Conservation (phyloP, 92 coral and sea anemone species). For the Micromussa lordhowensis region DNA sequence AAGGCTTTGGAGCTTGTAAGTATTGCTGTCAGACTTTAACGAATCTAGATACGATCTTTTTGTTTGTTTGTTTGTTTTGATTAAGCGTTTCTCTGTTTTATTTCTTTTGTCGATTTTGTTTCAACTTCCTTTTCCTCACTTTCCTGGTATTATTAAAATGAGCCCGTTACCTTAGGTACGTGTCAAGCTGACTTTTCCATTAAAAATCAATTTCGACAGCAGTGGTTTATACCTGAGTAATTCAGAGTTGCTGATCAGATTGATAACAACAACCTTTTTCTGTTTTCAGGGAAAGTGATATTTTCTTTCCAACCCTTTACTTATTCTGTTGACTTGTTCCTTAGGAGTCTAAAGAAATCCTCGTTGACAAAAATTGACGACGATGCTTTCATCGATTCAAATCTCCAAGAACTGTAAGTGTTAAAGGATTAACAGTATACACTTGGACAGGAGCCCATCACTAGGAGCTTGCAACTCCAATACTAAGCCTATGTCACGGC, state of each 20-base stretch:
- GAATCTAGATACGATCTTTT: background rate
- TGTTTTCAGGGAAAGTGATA: no score
- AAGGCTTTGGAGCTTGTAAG: slow-evolving; percentile 27
- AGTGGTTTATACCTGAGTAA: background rate
- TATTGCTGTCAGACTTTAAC: background rate
- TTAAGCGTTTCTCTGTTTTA: background rate
- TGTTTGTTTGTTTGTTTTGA: background rate
- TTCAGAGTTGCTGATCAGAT: no score
- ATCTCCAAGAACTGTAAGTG: slow-evolving; percentile 69
- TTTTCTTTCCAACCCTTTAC: background rate
- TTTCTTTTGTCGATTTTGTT: background rate
- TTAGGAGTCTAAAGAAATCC: slow-evolving; percentile 57
- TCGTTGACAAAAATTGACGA: slow-evolving; percentile 62
- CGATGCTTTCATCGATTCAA: slow-evolving; percentile 62
- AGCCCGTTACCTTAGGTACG: background rate
- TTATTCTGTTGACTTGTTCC: background rate
- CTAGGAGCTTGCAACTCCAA: no score
- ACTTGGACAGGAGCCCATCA: no score
- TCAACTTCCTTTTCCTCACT: background rate
- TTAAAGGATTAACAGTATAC: background rate
- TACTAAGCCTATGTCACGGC: no score
- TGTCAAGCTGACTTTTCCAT: background rate
- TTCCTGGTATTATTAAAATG: background rate
- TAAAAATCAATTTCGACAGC: no score
- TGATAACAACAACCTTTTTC: background rate